Conservation (phyloP, 2,888 invertebrate genomes). For the Ornithoptera priamus region DNA sequence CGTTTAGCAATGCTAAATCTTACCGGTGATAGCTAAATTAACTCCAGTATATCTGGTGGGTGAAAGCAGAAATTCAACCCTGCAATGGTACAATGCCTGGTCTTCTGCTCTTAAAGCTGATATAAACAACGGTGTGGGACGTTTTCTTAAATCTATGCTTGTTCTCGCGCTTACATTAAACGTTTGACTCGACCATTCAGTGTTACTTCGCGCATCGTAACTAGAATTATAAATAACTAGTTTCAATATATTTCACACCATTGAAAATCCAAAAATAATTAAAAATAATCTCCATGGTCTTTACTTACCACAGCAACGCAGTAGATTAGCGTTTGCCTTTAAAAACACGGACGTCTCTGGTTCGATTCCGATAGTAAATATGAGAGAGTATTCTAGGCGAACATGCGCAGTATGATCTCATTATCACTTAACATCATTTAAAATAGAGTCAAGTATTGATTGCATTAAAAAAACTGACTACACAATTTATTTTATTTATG, state of each 20-base stretch:
- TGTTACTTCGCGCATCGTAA: conserved; percentile 62
- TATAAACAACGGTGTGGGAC: conserved; percentile 59
- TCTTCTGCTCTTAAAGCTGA: conserved; percentile 60
- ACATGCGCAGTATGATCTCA: no score
- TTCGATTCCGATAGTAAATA: no score
- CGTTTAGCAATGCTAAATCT: conserved; percentile 5
- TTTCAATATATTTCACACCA: no score
- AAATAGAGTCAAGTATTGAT: no score
- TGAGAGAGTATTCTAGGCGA: neutral
- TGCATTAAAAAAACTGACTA: no score
- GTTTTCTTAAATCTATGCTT: conserved; percentile 34
- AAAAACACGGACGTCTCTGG: no score
- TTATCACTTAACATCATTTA: neutral
- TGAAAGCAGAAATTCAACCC: conserved; percentile 79
- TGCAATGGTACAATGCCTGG: conserved; percentile 78
- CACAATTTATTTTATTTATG: no score
- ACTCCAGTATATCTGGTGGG: conserved; percentile 80
- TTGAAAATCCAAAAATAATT: no score
- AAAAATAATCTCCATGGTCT: no score
- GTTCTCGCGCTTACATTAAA: conserved; percentile 61
- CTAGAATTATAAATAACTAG: conserved; percentile 43
- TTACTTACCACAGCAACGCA: no score
- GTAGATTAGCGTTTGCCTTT: no score
- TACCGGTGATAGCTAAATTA: conserved; percentile 69
- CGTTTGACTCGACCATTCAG: conserved; percentile 64